Evolutionary conservation across 2,113 vertebrate species (phyloP).

Genomic region (Melanotaenia duboulayi): DNA sequence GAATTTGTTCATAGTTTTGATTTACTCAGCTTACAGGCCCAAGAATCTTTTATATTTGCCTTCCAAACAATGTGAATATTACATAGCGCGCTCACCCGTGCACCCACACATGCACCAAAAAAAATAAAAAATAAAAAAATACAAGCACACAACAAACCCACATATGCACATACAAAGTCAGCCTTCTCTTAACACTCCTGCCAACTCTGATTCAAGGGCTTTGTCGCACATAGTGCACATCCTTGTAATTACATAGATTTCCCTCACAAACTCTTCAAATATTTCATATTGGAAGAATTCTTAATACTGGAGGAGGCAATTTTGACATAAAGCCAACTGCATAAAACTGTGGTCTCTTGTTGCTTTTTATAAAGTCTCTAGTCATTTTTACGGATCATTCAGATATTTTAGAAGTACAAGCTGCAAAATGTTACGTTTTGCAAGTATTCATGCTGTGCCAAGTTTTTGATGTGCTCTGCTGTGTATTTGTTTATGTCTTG

Average conservation of each 20-base stretch:
- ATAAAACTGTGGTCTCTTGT: conserved; percentile 35
- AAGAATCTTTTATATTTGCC: conserved; percentile 22
- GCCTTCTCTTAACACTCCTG: conserved; percentile 20
- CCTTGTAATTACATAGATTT: conserved; percentile 52
- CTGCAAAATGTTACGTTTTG: conserved; percentile 62
- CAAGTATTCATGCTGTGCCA: conserved; percentile 74
- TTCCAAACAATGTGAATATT: conserved; percentile 43
- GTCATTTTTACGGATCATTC: conserved; percentile 72
- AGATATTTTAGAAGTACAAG: conserved; percentile 70
- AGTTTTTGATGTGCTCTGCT: conserved; percentile 69
- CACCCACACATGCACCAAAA: conserved; percentile 42
- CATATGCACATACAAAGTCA: conserved; percentile 28
- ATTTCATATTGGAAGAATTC: conserved; percentile 22
- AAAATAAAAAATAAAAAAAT: conserved; percentile 37
- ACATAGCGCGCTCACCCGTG: conserved; percentile 45
- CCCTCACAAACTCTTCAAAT: conserved; percentile 50
- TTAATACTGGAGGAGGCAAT: conserved; percentile 35
- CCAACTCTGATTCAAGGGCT: conserved; percentile 45
- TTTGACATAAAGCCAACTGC: conserved; percentile 47
- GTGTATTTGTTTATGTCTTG: conserved; percentile 80
- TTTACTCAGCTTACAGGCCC: conserved; percentile 16
- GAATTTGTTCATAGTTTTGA: conserved; percentile 12
- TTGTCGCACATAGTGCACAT: conserved; percentile 35
- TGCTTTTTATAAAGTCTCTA: conserved; percentile 59
- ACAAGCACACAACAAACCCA: conserved; percentile 17